Base-by-base conservation (phyloP, 2,888 invertebrate species). In the Dugesia japonica region DNA sequence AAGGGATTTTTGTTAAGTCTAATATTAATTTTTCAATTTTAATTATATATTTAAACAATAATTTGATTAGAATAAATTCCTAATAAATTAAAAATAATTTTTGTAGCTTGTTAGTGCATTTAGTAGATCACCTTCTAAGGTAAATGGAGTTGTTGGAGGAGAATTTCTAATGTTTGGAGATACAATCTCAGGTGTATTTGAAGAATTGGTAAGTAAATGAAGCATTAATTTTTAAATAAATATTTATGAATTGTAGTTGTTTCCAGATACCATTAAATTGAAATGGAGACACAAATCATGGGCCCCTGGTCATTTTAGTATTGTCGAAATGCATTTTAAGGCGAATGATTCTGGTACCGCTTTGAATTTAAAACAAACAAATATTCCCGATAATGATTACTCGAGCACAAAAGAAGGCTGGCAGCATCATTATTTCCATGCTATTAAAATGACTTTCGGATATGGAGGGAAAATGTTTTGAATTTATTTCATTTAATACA, bases 201-300 rank as follows among this genome's bases (percentile, higher is more conserved):
- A 89, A 72, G 91, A 94, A 82, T 85, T 97, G 80, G 89, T 88
- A 82, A 83, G 86, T 80, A 13, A 4, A n/a, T n/a, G n/a, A n/a
- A 15, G 42, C 42, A 42, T 15, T n/a, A n/a, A 42, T 42, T 42
- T 15, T 15, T 15, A n/a, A 42, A n/a, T 42, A n/a, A 13, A 15
- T 42, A 42, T 42, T 42, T 42, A 13, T 15, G 42, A n/a, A 15
- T 91, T 91, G n/a, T n/a, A n/a, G n/a, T n/a, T n/a, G n/a, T n/a
- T n/a, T 0, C 88, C 89, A 42, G 89, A 90, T 84, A 90, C 89
- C 85, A 91, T 98, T 77, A 88, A 89, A 0, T 91, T 94, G 85
- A 88, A 88, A 80, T 98, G 98, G 98, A 88, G 97, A 82, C 89
- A 92, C 82, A 94, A 92, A 85, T 90, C 90, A 79, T 98, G 97